phyloP scores from a whole-genome alignment of 2,113 vertebrate species.

The Oncorhynchus kisutch region DNA sequence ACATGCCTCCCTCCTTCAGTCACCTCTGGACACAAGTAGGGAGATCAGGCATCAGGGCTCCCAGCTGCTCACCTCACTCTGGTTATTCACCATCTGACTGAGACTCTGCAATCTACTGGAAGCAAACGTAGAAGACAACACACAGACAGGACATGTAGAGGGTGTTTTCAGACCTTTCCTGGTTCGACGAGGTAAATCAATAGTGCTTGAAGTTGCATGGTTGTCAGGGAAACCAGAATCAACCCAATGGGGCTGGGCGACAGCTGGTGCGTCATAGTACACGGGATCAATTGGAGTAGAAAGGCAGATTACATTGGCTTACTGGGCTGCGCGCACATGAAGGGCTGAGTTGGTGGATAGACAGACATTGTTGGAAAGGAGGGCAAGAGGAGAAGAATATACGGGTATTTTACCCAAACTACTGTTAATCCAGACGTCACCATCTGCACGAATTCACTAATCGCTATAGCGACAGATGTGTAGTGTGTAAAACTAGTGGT shows the following conservation, averaged over 20 bases:
- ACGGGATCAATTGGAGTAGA: background rate
- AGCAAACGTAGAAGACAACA: background rate
- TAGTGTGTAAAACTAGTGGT: background rate
- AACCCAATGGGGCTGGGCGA: background rate
- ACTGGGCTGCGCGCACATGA: slow-evolving; percentile 2
- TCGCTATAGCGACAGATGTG: background rate
- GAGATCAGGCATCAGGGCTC: slow-evolving; percentile 10
- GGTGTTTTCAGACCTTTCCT: background rate
- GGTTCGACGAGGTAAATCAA: background rate
- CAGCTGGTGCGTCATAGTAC: background rate
- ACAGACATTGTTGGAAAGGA: slow-evolving; percentile 17
- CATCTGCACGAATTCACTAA: slow-evolving; percentile 32
- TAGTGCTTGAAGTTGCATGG: background rate
- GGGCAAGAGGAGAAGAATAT: slow-evolving; percentile 10
- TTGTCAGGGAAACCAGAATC: slow-evolving; percentile 8
- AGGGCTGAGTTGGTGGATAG: background rate
- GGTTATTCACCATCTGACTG: background rate
- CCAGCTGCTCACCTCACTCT: slow-evolving; percentile 33
- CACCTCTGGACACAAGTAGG: slow-evolving; percentile 22
- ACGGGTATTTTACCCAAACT: background rate
- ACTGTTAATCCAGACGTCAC: slow-evolving; percentile 41
- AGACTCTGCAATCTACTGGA: slow-evolving; percentile 16
- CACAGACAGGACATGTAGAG: slow-evolving; percentile 5
- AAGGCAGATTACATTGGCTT: slow-evolving; percentile 21
- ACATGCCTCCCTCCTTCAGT: slow-evolving; percentile 53